A percentile compares a stretch with the other conserved stretches of the same genome.
Conservation (phyloP, 1,140 invertebrate species). For the Yoshiicerus persimilis region DNA sequence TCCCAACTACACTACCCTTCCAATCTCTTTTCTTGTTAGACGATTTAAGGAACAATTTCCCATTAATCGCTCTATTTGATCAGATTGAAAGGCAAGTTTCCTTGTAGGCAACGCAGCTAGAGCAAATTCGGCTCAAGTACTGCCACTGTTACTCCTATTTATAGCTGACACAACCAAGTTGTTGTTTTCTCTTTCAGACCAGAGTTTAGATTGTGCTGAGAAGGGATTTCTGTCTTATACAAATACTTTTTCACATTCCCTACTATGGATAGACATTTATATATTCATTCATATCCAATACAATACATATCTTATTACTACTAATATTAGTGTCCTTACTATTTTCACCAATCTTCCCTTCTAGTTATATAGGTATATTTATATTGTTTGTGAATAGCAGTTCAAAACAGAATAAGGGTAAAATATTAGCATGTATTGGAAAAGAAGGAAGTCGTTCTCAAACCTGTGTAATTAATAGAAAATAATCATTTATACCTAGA, state of each 20-base stretch:
- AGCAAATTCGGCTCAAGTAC: neutral
- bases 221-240: neutral
- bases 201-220: neutral
- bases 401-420: no score
- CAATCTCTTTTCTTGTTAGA: neutral
- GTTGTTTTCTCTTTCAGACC: neutral
- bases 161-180: neutral
- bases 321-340: no score
- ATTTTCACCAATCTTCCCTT: no score
- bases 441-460: no score
- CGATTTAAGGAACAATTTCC: slow-evolving; percentile 5
- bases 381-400: no score
- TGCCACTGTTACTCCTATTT: neutral
- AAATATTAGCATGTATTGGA: no score
- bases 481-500: no score
- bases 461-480: no score
- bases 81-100: slow-evolving; percentile 17
- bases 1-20: neutral
- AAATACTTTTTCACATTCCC: neutral
- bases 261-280: no score
- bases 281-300: no score
- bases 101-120: neutral
- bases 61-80: slow-evolving; percentile 17
- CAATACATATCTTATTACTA: no score
- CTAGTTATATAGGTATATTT: no score